These are phyloP conservation scores for Epinotia brunnichana DNA, from an alignment of 2,888 invertebrate species.

Conservation along the genomic window DNA sequence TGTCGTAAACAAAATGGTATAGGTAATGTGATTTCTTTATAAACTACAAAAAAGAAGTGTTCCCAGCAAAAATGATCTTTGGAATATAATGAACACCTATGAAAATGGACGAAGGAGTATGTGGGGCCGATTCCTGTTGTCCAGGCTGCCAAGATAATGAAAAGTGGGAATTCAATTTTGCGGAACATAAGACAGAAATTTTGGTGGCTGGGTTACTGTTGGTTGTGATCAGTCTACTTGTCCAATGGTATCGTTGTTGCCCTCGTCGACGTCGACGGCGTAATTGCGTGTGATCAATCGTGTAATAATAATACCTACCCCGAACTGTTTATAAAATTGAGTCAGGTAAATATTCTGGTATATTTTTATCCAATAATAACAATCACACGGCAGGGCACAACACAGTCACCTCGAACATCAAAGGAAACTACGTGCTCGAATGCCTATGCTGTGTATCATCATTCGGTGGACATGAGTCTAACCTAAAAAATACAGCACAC, in stretches of 20 bases:
- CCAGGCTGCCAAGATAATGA: neutral
- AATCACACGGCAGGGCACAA: too few relatives aligned
- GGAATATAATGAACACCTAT: neutral
- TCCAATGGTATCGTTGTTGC: neutral
- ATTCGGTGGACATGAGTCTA: too few relatives aligned
- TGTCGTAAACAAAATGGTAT: too few relatives aligned
- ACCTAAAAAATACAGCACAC: neutral
- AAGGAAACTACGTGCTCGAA: too few relatives aligned
- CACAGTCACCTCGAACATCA: too few relatives aligned
- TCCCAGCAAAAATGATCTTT: too few relatives aligned
- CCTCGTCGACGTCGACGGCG: neutral
- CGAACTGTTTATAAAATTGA: neutral
- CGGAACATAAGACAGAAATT: neutral
- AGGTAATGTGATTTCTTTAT: too few relatives aligned
- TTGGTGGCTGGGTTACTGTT: neutral
- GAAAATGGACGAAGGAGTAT: neutral
- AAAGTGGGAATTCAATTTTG: neutral
- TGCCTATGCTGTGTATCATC: too few relatives aligned
- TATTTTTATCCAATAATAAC: too few relatives aligned
- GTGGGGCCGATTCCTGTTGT: neutral
- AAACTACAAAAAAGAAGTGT: too few relatives aligned
- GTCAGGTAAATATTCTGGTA: neutral
- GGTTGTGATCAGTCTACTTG: neutral
- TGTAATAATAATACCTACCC: neutral
- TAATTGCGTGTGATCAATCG: neutral